Conservation (phyloP, 2,113 vertebrate species). For the Zootoca vivipara region DNA sequence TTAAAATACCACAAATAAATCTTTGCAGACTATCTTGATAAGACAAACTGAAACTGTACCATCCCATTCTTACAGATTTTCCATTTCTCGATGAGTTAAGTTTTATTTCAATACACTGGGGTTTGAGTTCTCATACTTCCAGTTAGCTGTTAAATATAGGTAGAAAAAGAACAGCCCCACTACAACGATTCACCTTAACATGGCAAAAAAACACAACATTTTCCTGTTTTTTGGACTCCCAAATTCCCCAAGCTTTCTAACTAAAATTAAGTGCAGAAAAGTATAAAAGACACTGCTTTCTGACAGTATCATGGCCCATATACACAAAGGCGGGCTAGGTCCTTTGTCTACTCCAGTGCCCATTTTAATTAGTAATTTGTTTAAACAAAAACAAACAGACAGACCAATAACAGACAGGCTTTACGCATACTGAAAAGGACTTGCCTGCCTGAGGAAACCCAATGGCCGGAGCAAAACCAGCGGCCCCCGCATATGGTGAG, state of each 20-base stretch:
- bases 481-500: conserved; percentile 72
- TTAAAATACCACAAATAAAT: neutral
- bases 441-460: conserved; percentile 79
- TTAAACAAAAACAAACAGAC: neutral
- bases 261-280: neutral
- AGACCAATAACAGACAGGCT: neutral
- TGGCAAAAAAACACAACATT: neutral
- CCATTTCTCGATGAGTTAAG: neutral
- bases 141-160: neutral
- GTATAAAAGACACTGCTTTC: neutral
- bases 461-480: conserved; percentile 75
- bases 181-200: neutral
- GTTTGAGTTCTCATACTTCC: neutral
- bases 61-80: neutral
- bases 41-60: neutral
- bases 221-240: neutral
- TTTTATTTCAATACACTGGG: neutral
- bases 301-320: neutral
- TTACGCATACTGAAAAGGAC: conserved; percentile 8
- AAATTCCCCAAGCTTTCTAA: neutral
- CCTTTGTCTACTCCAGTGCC: neutral
- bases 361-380: neutral
- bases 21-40: neutral
- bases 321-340: neutral
- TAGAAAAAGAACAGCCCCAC: neutral